phyloP scores from a whole-genome alignment of 2,888 invertebrate genomes.

The Spilarctia lutea region DNA sequence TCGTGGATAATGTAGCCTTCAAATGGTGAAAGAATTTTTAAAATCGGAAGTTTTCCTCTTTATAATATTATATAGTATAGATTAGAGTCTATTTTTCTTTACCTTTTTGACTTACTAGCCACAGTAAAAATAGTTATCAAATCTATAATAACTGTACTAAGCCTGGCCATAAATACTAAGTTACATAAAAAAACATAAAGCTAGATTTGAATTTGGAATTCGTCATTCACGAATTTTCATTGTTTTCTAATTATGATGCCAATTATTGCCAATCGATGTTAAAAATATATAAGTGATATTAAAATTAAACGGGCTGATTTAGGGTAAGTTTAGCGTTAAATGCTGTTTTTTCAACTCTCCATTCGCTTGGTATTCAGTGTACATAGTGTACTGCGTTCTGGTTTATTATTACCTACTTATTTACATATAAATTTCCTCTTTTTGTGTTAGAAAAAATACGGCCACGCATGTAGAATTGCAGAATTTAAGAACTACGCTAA shows the following conservation, averaged over 20 bases:
- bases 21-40: too few relatives aligned
- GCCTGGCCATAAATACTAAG: background rate
- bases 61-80: too few relatives aligned
- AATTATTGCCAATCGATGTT: background rate
- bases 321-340: background rate
- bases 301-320: background rate
- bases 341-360: background rate
- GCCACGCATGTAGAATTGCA: background rate
- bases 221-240: background rate
- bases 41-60: too few relatives aligned
- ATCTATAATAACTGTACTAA: background rate
- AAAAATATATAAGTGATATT: background rate
- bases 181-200: background rate
- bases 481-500: too few relatives aligned
- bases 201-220: background rate
- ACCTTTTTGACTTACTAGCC: background rate
- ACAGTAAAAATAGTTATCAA: background rate
- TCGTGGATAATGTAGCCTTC: too few relatives aligned
- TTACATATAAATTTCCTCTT: background rate
- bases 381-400: background rate
- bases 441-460: background rate
- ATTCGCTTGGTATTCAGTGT: background rate
- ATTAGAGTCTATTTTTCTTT: too few relatives aligned
- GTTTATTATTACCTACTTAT: background rate
- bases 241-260: background rate